Percentiles rank a stretch among this genome's conserved stretches.
Conservation (phyloP, 2,113 vertebrate species). For the Coracopsis vasa region DNA sequence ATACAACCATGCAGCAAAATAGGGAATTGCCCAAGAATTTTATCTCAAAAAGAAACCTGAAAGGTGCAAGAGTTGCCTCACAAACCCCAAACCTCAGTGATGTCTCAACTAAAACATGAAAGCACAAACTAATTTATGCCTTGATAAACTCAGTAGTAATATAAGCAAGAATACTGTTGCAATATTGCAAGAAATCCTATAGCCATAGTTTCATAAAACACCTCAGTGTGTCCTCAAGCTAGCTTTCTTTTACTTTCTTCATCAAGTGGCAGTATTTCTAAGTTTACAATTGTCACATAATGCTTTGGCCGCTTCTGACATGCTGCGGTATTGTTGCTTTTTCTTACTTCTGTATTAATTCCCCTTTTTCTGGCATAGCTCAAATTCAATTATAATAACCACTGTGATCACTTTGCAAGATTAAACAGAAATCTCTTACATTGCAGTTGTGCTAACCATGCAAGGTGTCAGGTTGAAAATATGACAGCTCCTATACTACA, state of each 20-base stretch:
- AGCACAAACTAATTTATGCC: background rate
- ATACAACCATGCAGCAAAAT: background rate
- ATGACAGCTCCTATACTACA: background rate
- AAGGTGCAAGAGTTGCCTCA: background rate
- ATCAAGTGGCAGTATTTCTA: background rate
- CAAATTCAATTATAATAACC: background rate
- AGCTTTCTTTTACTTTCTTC: background rate
- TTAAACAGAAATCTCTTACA: background rate
- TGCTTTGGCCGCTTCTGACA: background rate
- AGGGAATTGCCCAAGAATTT: background rate
- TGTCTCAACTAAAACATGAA: background rate
- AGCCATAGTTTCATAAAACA: background rate
- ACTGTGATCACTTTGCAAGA: background rate
- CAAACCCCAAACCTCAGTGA: background rate
- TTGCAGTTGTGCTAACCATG: background rate
- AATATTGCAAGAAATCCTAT: background rate
- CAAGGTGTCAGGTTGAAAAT: background rate
- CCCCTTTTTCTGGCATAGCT: background rate
- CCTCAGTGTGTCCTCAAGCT: fast-evolving
- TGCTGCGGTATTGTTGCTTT: fast-evolving
- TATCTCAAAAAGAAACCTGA: background rate
- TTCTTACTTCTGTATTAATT: background rate
- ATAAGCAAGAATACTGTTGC: background rate
- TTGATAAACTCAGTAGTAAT: background rate
- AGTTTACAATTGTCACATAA: background rate